A percentile compares a stretch with the other conserved stretches of the same genome.
Conservation (phyloP, 2,888 invertebrate species). For the Teleogryllus oceanicus region DNA sequence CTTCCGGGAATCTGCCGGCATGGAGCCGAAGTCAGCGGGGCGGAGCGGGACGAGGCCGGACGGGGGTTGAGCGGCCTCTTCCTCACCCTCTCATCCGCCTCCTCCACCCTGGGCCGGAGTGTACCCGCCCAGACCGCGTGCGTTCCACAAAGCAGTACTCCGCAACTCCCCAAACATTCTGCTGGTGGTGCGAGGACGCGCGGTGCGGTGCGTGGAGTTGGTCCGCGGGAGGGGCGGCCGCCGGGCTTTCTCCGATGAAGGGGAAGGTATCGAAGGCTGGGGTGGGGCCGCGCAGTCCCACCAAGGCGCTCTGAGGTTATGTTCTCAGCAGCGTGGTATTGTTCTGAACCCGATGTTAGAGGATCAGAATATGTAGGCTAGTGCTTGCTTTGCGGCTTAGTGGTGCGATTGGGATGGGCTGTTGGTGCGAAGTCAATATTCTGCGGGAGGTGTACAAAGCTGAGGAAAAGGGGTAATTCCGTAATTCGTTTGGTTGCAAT, state of each 20-base stretch:
- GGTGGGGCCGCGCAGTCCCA: background rate
- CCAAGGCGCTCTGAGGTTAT: too few relatives aligned
- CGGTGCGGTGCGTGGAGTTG: background rate
- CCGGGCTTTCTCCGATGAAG: background rate
- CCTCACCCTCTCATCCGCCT: background rate
- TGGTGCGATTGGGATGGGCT: too few relatives aligned
- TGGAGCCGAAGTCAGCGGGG: background rate
- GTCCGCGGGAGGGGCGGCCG: background rate
- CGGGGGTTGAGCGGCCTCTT: background rate
- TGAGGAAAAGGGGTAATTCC: too few relatives aligned
- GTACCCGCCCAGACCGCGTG: background rate
- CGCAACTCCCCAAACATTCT: slow-evolving; percentile 11
- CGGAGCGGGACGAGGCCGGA: background rate
- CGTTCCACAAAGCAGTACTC: background rate
- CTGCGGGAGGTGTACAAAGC: too few relatives aligned
- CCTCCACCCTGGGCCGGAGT: background rate
- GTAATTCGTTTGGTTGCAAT: too few relatives aligned
- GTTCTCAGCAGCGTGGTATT: too few relatives aligned
- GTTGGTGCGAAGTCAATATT: too few relatives aligned
- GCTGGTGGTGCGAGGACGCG: background rate
- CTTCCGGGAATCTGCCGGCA: background rate
- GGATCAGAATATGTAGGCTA: too few relatives aligned
- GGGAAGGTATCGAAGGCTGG: background rate
- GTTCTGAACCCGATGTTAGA: too few relatives aligned
- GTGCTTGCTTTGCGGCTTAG: too few relatives aligned